phyloP scores from a whole-genome alignment of 1,140 invertebrate species.

The Drosophila rufa region DNA sequence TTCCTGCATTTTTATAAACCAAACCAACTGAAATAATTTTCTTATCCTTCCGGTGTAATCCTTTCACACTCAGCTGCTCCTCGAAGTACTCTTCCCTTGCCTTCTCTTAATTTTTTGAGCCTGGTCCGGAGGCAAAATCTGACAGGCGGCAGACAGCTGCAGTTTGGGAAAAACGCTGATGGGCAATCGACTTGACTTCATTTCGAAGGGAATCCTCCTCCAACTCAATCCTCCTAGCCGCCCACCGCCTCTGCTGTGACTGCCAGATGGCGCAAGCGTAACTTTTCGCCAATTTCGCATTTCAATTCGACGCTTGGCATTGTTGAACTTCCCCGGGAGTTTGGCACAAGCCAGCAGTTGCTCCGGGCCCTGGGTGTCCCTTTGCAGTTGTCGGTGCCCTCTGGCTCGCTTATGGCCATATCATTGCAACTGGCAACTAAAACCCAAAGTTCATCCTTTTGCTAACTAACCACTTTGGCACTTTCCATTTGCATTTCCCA shows the following conservation, averaged over 20 bases:
- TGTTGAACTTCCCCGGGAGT: slow-evolving; percentile 47
- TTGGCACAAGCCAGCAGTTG: slow-evolving; percentile 4
- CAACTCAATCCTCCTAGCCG: neutral
- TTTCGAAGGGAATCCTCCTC: slow-evolving; percentile 29
- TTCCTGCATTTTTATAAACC: too few species aligned
- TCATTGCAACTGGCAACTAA: slow-evolving; percentile 59
- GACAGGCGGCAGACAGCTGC: slow-evolving; percentile 71
- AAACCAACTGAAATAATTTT: too few species aligned
- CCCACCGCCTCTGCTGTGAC: slow-evolving; percentile 1
- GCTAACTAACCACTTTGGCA: slow-evolving; percentile 56
- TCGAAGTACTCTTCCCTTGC: neutral
- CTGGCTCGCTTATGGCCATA: slow-evolving; percentile 51
- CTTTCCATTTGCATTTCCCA: slow-evolving; percentile 50
- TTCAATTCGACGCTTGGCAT: slow-evolving; percentile 65
- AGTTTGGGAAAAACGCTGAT: slow-evolving; percentile 72
- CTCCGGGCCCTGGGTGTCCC: neutral
- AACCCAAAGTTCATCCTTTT: slow-evolving; percentile 52
- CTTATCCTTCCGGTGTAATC: neutral
- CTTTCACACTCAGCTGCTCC: neutral
- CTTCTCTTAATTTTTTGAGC: slow-evolving; percentile 8
- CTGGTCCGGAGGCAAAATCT: slow-evolving; percentile 23
- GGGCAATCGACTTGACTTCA: slow-evolving; percentile 74
- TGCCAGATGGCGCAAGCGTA: slow-evolving; percentile 53
- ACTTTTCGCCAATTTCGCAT: slow-evolving; percentile 63
- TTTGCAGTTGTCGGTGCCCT: slow-evolving; percentile 4